Evolutionary conservation across 1,140 invertebrate species (phyloP), one percentile per base, ranked within the genome.

Genomic region (Penaeus vannamei): DNA sequence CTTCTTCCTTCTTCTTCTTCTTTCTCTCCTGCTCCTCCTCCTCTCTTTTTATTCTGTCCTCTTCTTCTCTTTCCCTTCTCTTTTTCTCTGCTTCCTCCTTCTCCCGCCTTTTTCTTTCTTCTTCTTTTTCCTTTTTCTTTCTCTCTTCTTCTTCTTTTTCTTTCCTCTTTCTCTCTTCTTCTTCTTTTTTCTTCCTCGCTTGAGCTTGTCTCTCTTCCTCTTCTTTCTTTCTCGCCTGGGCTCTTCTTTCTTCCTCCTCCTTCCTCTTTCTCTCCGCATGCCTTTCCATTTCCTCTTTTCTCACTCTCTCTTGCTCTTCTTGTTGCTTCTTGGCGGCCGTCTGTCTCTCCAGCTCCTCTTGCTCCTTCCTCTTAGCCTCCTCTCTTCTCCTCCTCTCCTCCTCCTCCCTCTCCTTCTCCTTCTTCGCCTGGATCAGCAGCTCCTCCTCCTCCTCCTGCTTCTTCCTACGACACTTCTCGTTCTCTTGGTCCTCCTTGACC

Each of bases 341-440:
- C 62, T 83, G 36, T 80, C 69, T 79, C n/a, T 69, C 80, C 4
- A 96, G 96, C 97, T 80, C 96, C 94, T 91, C 97, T 96, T 22
- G 97, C 96, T 93, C 97, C 97, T 91, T 95, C 93, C 89, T 95
- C 94, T 22, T 97, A 93, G 93, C 97, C 97, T 92, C 97, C 96
- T 93, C 97, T 97, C 32, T 96, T 95, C 84, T 96, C 94, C 91
- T 97, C 96, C 91, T 94, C 90, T 96, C 95, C 85, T 95, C 94
- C 92, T 93, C 87, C 20, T 53, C 46, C 61, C n/a, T 84, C 82
- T 62, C 32, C 29, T 84, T 26, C 1, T 84, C 2, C 1, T 61
- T 66, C 62, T 29, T 59, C 80, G 19, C 46, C 80, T 83, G 20
- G 32, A 60, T 19, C n/a, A 61, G 20, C 46, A 23, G 19, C 19